phyloP scores from a whole-genome alignment of 2,113 vertebrate species.

The Lanius collurio region DNA sequence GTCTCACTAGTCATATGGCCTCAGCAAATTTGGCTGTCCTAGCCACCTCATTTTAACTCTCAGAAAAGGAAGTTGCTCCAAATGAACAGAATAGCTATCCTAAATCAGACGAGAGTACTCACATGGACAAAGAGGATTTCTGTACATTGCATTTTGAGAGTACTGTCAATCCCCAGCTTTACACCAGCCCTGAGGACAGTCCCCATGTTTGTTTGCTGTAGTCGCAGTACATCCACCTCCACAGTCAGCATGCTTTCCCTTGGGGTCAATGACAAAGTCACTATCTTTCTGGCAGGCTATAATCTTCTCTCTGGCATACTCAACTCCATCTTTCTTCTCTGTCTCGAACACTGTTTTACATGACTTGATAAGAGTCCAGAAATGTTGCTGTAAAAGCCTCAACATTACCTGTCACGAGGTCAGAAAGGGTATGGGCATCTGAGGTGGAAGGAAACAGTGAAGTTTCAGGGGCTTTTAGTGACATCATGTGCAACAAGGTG shows the following conservation, averaged over 20 bases:
- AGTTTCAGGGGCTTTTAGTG: neutral
- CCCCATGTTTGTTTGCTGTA: neutral
- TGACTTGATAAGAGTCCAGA: neutral
- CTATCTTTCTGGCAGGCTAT: neutral
- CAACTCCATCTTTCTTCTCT: neutral
- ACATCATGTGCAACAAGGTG: neutral
- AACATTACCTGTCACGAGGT: rapidly evolving
- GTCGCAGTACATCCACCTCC: neutral
- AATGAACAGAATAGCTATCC: neutral
- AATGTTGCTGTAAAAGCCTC: neutral
- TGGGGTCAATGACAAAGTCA: neutral
- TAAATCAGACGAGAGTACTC: rapidly evolving
- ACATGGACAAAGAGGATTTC: rapidly evolving
- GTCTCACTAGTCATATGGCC: neutral
- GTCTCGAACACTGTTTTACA: neutral
- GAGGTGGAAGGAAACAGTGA: neutral
- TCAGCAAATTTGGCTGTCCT: neutral
- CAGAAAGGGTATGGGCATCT: neutral
- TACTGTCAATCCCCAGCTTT: neutral
- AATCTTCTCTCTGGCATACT: neutral
- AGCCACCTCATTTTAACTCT: neutral
- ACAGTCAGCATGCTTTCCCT: rapidly evolving
- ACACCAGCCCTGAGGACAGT: neutral
- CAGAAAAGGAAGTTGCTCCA: neutral
- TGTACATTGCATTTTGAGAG: neutral